Percentiles rank a stretch among this genome's conserved stretches.
phyloP scores from a whole-genome alignment of 2,113 vertebrate species.

The Anoura caudifer region DNA sequence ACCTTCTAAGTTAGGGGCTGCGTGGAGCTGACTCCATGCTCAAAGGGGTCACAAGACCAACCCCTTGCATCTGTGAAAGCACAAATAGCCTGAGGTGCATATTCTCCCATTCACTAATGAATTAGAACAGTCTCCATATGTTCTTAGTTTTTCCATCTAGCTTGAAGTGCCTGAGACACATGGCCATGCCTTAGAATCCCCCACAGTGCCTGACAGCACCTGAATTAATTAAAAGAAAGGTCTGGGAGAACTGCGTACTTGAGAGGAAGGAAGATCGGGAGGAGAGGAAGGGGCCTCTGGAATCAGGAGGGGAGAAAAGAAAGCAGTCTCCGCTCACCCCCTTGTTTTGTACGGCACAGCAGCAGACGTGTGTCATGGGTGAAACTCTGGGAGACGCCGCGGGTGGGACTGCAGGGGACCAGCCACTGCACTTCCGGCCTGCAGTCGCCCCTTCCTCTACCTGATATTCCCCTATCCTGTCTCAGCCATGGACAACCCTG shows the following conservation, averaged over 20 bases:
- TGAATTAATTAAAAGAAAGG: background rate
- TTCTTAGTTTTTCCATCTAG: background rate
- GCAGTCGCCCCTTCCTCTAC: background rate
- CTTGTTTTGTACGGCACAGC: background rate
- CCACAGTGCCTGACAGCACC: background rate
- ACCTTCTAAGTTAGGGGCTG: background rate
- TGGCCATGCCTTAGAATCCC: background rate
- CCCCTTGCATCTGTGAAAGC: background rate
- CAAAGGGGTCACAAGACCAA: background rate
- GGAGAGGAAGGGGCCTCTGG: background rate
- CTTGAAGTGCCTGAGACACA: background rate
- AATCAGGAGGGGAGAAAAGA: background rate
- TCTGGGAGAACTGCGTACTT: background rate
- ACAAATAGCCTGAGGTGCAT: background rate
- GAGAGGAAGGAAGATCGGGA: background rate
- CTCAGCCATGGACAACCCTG: constrained; percentile 93
- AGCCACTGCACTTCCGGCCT: background rate
- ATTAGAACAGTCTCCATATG: background rate
- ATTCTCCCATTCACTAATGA: background rate
- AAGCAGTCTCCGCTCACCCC: background rate
- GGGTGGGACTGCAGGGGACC: background rate
- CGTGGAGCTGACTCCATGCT: background rate
- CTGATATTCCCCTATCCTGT: background rate
- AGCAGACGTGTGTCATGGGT: fast-evolving
- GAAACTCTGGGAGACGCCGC: background rate